phyloP scores from a whole-genome alignment of 2,797 vertebrate species.

The Hybognathus amarus region DNA sequence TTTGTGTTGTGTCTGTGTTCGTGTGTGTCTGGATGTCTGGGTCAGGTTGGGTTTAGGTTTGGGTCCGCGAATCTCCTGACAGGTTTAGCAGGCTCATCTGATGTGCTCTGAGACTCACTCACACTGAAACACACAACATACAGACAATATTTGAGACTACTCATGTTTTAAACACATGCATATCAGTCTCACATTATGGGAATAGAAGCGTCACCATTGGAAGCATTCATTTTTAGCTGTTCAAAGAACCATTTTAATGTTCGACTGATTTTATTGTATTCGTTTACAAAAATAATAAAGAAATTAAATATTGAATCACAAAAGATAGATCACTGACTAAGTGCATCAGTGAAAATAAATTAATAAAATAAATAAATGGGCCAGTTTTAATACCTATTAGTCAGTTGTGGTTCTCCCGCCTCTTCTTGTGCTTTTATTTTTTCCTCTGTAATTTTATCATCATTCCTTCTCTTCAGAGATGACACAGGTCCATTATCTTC shows the following conservation, averaged over 20 bases:
- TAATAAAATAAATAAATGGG: neutral
- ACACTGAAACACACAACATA: slow-evolving; percentile 53
- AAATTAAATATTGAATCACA: neutral
- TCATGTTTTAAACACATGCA: neutral
- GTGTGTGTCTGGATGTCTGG: slow-evolving; percentile 40
- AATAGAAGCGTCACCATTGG: neutral
- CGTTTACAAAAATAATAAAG: neutral
- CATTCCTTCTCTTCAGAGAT: slow-evolving; percentile 20
- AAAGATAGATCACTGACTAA: too few species aligned
- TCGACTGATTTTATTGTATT: neutral
- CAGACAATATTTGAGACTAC: neutral
- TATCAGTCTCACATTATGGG: neutral
- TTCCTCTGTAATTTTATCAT: slow-evolving; percentile 9
- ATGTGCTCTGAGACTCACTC: slow-evolving; percentile 5
- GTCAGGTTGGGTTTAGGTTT: slow-evolving; percentile 70
- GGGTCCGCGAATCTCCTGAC: slow-evolving; percentile 60
- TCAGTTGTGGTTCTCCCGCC: neutral
- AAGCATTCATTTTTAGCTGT: neutral
- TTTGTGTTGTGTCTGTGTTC: slow-evolving; percentile 10
- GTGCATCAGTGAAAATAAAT: neutral
- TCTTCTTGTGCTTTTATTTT: neutral
- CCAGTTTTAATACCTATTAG: slow-evolving; percentile 17
- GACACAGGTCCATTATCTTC: neutral
- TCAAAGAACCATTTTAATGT: neutral
- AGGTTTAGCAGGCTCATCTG: slow-evolving; percentile 36